A percentile compares a stretch with the other conserved stretches of the same genome.
These are phyloP conservation scores for Sandelia bainsii DNA, from an alignment of 2,797 vertebrate genomes.

Conservation along the genomic window DNA sequence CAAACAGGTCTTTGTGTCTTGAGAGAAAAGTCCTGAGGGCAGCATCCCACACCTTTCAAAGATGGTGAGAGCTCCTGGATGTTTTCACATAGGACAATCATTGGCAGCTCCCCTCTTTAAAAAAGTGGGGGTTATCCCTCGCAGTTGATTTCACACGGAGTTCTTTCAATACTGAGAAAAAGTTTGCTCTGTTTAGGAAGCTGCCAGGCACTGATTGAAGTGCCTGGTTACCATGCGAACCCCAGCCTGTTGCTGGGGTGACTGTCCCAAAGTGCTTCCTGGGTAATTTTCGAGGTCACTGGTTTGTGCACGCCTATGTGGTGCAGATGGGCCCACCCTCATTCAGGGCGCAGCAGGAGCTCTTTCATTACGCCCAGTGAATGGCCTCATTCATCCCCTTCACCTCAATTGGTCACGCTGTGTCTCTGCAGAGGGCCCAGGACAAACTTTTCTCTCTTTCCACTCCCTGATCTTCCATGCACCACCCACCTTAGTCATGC, in stretches of 20 bases:
- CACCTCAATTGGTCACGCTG: conserved; percentile 84
- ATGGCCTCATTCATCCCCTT: conserved; percentile 85
- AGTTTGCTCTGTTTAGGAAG: conserved; percentile 78
- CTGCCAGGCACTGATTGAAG: conserved; percentile 82
- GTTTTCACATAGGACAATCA: conserved; percentile 75
- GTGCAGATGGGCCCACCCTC: conserved; percentile 85
- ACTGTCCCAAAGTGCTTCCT: conserved; percentile 87
- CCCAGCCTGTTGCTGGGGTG: conserved; percentile 84
- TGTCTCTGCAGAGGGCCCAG: conserved; percentile 76
- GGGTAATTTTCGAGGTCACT: conserved; percentile 89
- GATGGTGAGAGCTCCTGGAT: conserved; percentile 52
- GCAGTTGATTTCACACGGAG: conserved; percentile 81
- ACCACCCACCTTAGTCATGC: conserved; percentile 82
- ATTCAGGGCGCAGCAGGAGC: conserved; percentile 83
- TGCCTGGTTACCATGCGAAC: conserved; percentile 84
- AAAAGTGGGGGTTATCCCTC: conserved; percentile 56
- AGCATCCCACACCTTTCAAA: conserved; percentile 65
- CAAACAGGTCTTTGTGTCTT: conserved; percentile 61
- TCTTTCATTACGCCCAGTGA: conserved; percentile 85
- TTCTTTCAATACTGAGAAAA: conserved; percentile 75
- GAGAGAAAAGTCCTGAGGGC: conserved; percentile 44
- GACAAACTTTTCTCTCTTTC: conserved; percentile 82
- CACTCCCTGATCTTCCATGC: conserved; percentile 73
- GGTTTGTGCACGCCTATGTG: conserved; percentile 87
- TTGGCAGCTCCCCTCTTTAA: conserved; percentile 50